These are phyloP conservation scores for Pseudocheirus occidentalis DNA, from an alignment of 2,797 vertebrate species.

Conservation along the genomic window DNA sequence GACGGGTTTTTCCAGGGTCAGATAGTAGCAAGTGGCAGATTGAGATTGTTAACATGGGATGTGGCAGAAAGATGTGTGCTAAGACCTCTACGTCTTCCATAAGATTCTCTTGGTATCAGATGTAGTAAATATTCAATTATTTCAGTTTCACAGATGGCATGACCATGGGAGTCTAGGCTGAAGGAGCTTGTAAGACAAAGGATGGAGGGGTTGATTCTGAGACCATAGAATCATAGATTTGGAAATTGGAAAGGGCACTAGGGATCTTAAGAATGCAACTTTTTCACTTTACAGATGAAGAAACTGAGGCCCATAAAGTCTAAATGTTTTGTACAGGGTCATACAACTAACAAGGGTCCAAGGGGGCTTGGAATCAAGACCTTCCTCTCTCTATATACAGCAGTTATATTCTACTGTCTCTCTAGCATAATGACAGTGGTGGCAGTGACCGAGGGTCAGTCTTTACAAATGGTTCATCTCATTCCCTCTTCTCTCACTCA, in stretches of 20 bases:
- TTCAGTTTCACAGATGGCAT: neutral
- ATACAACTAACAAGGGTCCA: neutral
- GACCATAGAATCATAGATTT: neutral
- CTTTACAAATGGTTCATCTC: neutral
- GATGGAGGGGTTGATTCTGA: neutral
- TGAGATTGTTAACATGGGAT: neutral
- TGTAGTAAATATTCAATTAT: neutral
- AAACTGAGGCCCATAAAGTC: neutral
- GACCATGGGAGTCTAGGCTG: neutral
- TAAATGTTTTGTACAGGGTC: neutral
- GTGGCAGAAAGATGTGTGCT: neutral
- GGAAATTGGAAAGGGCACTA: neutral
- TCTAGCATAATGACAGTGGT: neutral
- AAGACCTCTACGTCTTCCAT: neutral
- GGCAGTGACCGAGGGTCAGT: neutral
- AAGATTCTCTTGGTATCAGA: neutral
- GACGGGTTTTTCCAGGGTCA: neutral
- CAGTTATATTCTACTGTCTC: neutral
- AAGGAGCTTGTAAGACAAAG: neutral
- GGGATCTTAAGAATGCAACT: neutral
- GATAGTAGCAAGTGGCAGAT: neutral
- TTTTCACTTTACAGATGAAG: neutral
- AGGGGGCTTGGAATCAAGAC: neutral
- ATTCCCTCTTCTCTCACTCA: neutral
- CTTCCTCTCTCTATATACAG: neutral